Evolutionary conservation across 2,888 invertebrate species (phyloP).

Genomic region (Phalangium opilio): DNA sequence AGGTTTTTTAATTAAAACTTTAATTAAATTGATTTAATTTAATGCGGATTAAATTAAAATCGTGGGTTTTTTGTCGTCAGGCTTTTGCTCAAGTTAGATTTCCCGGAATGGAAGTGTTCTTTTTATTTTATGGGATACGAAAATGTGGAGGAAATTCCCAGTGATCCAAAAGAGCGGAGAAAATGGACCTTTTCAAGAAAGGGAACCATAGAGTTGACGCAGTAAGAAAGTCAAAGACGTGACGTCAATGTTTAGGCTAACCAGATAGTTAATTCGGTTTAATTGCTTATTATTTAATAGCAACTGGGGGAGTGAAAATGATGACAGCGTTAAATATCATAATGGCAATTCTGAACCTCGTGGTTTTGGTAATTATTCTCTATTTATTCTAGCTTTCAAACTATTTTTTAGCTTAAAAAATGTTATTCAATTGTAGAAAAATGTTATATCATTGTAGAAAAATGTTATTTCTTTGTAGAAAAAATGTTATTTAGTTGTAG

Average conservation of each 20-base stretch:
- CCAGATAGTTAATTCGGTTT: neutral
- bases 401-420: too few species aligned
- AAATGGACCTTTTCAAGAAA: constrained; percentile 66
- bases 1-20: too few species aligned
- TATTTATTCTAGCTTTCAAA: too few species aligned
- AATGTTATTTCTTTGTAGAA: too few species aligned
- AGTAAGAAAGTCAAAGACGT: constrained; percentile 44
- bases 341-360: constrained; percentile 77
- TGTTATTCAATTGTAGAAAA: too few species aligned
- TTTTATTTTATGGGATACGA: constrained; percentile 87
- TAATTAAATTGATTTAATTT: too few species aligned
- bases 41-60: neutral
- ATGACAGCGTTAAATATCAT: constrained; percentile 60
- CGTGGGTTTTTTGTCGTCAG: constrained; percentile 23
- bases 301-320: constrained; percentile 87
- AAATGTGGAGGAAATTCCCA: constrained; percentile 52
- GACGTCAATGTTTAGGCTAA: neutral
- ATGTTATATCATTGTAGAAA: too few species aligned
- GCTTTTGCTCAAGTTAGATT: constrained; percentile 70
- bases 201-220: constrained; percentile 78
- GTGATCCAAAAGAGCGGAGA: constrained; percentile 48
- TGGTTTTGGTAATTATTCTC: constrained; percentile 50
- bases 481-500: too few species aligned
- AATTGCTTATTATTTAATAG: constrained; percentile 40
- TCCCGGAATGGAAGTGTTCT: constrained; percentile 73